Evolutionary conservation across 2,888 invertebrate species (phyloP), one percentile per base, ranked within the genome.

Genomic region (Leptopilina drosophilae): DNA sequence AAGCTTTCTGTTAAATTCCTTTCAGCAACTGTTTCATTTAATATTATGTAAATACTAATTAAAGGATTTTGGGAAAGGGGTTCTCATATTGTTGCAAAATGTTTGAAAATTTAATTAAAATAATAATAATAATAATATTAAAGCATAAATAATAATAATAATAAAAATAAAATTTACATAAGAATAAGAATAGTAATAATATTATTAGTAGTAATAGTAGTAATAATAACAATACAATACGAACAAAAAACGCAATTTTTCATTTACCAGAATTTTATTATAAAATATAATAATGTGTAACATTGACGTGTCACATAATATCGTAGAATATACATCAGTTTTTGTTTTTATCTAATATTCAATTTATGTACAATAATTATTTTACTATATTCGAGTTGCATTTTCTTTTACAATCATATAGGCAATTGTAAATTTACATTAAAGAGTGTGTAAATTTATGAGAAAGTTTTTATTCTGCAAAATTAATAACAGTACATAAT

Each of bases 251-350:
- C n/a, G 4, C 33, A 6, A 56, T 33, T 33, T 26, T 73, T 26
- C 53, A 73, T 33, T 73, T 53, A 73, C 11, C 5, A 33, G 53
- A 80, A 80, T 88, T 88, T 88, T 88, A 88, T 88, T 88, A 88
- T 88, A 88, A 88, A 88, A 88, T 88, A 88, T 88, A 88, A 81
- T 87, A 88, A 88, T 88, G 86, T 84, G 73, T 82, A 88, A 88
- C 87, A 88, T 87, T 88, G 88, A 88, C 84, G 82, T 42, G 42
- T 81, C 82, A 83, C 81, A 73, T 73, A 73, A 73, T 73, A 73
- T 73, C 69, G 80, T 84, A 81, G 83, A 85, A 83, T 84, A 85
- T 85, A 82, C 76, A 80, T 75, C 73, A 79, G 80, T 82, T 67
- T 75, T 82, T 67, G n/a, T n/a, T n/a, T 75, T 77, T 81, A 80